Base-by-base conservation (phyloP, 2,113 vertebrate species). In the Colius striatus region DNA sequence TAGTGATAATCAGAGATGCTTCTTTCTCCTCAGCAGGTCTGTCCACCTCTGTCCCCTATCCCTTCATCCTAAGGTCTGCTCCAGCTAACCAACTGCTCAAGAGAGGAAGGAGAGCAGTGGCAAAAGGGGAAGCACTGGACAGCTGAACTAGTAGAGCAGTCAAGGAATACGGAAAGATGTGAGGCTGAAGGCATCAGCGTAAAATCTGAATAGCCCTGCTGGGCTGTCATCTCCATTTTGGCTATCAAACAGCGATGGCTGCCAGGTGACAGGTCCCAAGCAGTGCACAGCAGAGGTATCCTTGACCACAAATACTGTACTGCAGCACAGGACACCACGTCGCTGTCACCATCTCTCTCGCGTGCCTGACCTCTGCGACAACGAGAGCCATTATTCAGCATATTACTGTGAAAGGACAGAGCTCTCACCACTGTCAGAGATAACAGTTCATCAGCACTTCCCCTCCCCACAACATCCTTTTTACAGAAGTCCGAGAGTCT, bases 351-450 rank as follows among this genome's bases (percentile, higher is more conserved):
- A 4, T 48, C 89, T 50, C 76, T 57, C 55, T 83, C 1, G 0
- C 2, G 1, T 1, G 17, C 30, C 61, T 62, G 66, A 94, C 71
- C 87, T 87, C 89, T 10, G 4, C 66, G 48, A 70, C 66, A 0
- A 29, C 73, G 60, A 85, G 68, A 79, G 54, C 83, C 67, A 57
- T 91, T 92, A 85, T 84, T 89, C 85, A 92, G 86, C 45, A 58
- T 4, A 34, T 60, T 66, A 45, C 18, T 70, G 43, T 26, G 27
- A 65, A 80, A 87, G 70, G 48, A 78, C 32, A 72, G 71, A 63
- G 36, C 43, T 75, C 43, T 55, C 3, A 1, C 65, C 18, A 17
- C 32, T 25, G 16, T 21, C 41, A 73, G 55, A 76, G 36, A 9
- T 48, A 89, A 65, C 5, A 4, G 68, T 9, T 43, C 54, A 50